Base-by-base conservation (phyloP, 2,797 vertebrate genomes). In the Centroberyx gerrardi region DNA sequence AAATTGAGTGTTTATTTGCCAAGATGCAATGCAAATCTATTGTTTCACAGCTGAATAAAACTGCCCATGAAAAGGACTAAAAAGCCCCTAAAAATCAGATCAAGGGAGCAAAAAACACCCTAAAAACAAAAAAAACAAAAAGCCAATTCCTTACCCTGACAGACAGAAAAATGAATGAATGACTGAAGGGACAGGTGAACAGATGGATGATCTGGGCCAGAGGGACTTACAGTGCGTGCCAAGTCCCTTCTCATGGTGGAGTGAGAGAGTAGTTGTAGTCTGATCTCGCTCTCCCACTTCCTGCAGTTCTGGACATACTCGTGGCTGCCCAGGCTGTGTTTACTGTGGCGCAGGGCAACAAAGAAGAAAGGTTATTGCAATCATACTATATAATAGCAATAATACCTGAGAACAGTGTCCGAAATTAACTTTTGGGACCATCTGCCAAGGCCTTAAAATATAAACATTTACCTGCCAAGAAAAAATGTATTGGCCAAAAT, bases 231-330 rank as follows among this genome's bases (percentile, higher is more conserved):
- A 9, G 91, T 95, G 68, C 98, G 95, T 0, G 97, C 96, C 90
- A 99, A 87, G 89, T 97, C 96, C 84, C 95, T 93, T 84, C 95
- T 96, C 78, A 99, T 94, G 63, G 93, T 94, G 65, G 90, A 91
- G 72, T 79, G 92, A 68, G 95, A 95, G 80, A 99, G 93, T 0
- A 99, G 97, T 80, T 99, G 98, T 65, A 99, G 94, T 55, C 95
- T 95, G 93, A 99, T 99, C 87, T 99, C 98, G 1, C 93, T 92
- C 85, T 99, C 98, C 97, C 97, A 99, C 90, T 99, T 99, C 58
- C 97, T 94, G 93, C 97, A 99, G 91, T 95, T 97, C 94, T 99
- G 98, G 92, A 99, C 96, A 52, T 99, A 97, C 88, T 99, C 97
- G 13, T 99, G 98, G 84, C 97, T 98, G 88, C 98, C 98, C 46